Evolutionary conservation across 1,140 invertebrate species (phyloP).

Genomic region (Achroia grisella): DNA sequence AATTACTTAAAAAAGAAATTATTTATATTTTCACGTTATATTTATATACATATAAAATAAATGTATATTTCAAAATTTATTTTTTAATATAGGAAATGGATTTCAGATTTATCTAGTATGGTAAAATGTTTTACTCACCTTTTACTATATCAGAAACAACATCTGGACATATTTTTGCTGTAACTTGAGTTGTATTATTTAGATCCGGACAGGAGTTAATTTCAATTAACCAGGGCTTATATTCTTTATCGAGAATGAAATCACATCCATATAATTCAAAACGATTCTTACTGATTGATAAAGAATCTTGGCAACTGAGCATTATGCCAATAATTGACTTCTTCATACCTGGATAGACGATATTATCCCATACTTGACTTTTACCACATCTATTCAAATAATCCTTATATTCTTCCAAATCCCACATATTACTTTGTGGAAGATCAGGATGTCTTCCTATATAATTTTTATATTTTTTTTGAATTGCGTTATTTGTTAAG

Average conservation of each 20-base stretch:
- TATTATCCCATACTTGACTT: conserved; percentile 74
- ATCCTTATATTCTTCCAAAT: conserved; percentile 82
- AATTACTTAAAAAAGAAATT: no score
- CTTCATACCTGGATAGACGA: conserved; percentile 91
- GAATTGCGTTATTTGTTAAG: conserved; percentile 93
- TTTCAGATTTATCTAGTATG: no score
- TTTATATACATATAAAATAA: no score
- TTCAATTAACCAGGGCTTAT: conserved; percentile 93
- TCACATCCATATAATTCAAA: conserved; percentile 96
- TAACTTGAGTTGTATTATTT: conserved; percentile 87
- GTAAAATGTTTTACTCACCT: no score
- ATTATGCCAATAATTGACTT: conserved; percentile 87
- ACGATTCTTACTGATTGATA: conserved; percentile 83
- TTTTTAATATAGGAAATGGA: no score
- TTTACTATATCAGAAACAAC: conserved; percentile 91
- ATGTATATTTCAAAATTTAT: no score
- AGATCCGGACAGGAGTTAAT: conserved; percentile 94
- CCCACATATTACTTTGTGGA: conserved; percentile 90
- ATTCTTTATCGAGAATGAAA: conserved; percentile 91
- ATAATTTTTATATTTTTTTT: conserved; percentile 87
- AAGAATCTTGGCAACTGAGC: conserved; percentile 82
- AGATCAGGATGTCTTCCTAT: conserved; percentile 77
- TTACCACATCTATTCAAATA: conserved; percentile 75
- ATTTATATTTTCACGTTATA: no score
- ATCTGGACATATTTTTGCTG: conserved; percentile 85